A percentile compares a stretch with the other conserved stretches of the same genome.
phyloP scores from a whole-genome alignment of 2,113 vertebrate genomes.

The Dipodomys merriami region DNA sequence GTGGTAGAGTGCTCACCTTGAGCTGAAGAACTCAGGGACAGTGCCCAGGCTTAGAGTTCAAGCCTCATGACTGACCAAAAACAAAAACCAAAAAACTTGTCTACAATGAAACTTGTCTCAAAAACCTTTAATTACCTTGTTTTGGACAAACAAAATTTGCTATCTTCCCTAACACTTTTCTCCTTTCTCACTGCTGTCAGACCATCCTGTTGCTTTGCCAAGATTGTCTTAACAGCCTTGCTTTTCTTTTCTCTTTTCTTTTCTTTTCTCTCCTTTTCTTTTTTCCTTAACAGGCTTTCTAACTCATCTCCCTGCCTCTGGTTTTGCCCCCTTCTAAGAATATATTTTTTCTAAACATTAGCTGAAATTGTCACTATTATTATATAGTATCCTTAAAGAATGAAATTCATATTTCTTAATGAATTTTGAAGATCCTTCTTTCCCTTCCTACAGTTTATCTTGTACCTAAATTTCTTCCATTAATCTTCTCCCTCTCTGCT shows the following conservation, averaged over 20 bases:
- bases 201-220: not conserved
- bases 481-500: not conserved
- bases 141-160: not conserved
- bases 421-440: not conserved
- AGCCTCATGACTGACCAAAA: too few species aligned
- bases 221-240: not conserved
- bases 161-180: not conserved
- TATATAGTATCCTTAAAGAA: slow-evolving; percentile 2
- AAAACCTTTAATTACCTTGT: not conserved
- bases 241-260: too few species aligned
- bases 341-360: slow-evolving; percentile 47
- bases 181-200: not conserved
- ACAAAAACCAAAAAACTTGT: not conserved
- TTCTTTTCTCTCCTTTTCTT: too few species aligned
- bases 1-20: too few species aligned
- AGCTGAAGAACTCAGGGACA: too few species aligned
- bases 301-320: not conserved
- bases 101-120: not conserved
- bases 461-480: slow-evolving; percentile 27
- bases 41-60: too few species aligned
- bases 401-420: slow-evolving; percentile 49
- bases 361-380: slow-evolving; percentile 24
- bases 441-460: not conserved
- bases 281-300: not conserved
- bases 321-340: not conserved